Conservation (phyloP, 2,797 vertebrate genomes). For the Petrocephalus schoutedeni region DNA sequence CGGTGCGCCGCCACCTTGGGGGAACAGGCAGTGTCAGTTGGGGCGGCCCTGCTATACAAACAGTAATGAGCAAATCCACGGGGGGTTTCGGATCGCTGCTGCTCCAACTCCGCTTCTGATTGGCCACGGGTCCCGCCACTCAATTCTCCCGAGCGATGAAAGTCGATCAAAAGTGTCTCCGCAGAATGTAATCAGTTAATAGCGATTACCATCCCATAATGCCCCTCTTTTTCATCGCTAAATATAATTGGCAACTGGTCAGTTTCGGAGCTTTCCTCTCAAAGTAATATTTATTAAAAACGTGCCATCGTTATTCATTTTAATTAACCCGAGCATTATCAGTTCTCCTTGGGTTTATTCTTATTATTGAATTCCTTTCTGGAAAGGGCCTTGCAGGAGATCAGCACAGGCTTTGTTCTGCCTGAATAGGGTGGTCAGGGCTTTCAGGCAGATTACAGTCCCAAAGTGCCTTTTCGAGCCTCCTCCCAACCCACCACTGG, state of each 20-base stretch:
- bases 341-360: constrained; percentile 15
- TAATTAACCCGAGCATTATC: constrained; percentile 17
- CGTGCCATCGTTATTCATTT: constrained; percentile 13
- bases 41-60: neutral
- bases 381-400: neutral
- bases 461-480: neutral
- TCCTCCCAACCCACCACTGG: neutral
- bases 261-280: neutral
- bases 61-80: neutral
- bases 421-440: neutral
- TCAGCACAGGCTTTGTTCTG: neutral
- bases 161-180: neutral
- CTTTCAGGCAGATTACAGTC: constrained; percentile 7
- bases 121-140: neutral
- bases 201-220: neutral
- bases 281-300: constrained; percentile 19
- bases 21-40: neutral
- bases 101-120: neutral
- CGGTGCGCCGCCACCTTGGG: neutral
- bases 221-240: neutral
- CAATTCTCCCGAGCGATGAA: neutral
- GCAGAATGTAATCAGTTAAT: neutral
- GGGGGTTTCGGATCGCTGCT: neutral
- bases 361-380: constrained; percentile 1
- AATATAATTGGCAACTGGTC: neutral